Evolutionary conservation across 2,797 vertebrate species (phyloP).

Genomic region (Macropus fuliginosus): DNA sequence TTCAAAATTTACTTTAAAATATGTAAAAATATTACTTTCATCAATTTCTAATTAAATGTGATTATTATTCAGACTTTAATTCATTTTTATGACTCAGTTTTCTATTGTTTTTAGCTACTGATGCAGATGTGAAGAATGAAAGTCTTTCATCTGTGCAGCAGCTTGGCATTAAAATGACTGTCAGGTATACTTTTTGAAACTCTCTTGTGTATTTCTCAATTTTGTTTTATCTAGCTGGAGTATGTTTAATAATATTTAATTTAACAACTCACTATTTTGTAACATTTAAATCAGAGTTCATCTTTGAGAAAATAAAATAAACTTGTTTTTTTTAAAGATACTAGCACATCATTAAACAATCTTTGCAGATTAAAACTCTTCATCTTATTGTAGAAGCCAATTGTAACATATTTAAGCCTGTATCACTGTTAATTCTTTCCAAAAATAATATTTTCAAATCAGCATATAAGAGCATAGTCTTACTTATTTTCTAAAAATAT

Average conservation of each 20-base stretch:
- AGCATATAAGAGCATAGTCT: constrained; percentile 19
- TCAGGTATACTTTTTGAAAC: constrained; percentile 87
- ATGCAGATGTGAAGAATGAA: constrained; percentile 83
- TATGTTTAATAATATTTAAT: constrained; percentile 74
- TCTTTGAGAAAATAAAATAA: constrained; percentile 68
- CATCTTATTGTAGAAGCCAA: constrained; percentile 73
- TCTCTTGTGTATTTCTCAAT: constrained; percentile 61
- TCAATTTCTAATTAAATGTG: constrained; percentile 74
- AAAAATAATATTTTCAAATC: constrained; percentile 37
- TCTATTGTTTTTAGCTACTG: constrained; percentile 84
- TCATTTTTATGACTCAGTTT: constrained; percentile 64
- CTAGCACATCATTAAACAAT: constrained; percentile 70
- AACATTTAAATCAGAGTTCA: constrained; percentile 72
- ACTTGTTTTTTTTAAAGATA: constrained; percentile 63
- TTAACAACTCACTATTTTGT: constrained; percentile 62
- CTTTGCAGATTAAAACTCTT: constrained; percentile 62
- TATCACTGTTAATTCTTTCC: constrained; percentile 57
- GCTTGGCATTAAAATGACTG: constrained; percentile 90
- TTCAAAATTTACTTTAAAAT: constrained; percentile 58
- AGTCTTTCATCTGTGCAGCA: constrained; percentile 89
- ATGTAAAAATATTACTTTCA: constrained; percentile 70
- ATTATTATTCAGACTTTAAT: constrained; percentile 68
- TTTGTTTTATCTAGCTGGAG: constrained; percentile 72
- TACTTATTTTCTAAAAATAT: constrained; percentile 30
- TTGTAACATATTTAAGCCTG: constrained; percentile 66